A percentile compares a stretch with the other conserved stretches of the same genome.
Evolutionary conservation across 1,140 invertebrate genomes (phyloP).

Genomic region (Stenopsyche tienmushanensis): DNA sequence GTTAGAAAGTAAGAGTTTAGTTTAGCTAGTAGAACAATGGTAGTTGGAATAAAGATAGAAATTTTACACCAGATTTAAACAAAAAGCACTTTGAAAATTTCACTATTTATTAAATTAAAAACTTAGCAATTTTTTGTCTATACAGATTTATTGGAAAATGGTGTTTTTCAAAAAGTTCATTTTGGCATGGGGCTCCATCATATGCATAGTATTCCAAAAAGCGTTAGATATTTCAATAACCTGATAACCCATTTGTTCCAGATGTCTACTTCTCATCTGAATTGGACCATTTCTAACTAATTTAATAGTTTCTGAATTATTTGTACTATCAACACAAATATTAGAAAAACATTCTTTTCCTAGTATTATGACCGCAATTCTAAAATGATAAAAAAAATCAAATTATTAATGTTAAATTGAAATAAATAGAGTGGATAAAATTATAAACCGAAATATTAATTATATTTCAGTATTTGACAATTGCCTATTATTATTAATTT

Average conservation of each 20-base stretch:
- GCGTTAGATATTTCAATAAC: slow-evolving; percentile 29
- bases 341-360: background rate
- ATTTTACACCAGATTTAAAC: background rate
- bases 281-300: slow-evolving; percentile 13
- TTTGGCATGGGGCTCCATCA: slow-evolving; percentile 33
- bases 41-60: background rate
- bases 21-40: too few relatives aligned
- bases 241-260: slow-evolving; percentile 27
- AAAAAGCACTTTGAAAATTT: too few relatives aligned
- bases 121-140: background rate
- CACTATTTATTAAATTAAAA: too few relatives aligned
- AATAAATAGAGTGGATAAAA: background rate
- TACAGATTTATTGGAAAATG: background rate
- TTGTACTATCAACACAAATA: slow-evolving; percentile 1
- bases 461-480: too few relatives aligned
- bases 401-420: background rate
- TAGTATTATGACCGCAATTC: slow-evolving; percentile 31
- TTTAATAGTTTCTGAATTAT: slow-evolving; percentile 1
- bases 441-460: too few relatives aligned
- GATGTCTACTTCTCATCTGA: slow-evolving; percentile 13
- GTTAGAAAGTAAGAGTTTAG: background rate
- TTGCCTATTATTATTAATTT: too few relatives aligned
- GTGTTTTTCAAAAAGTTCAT: slow-evolving; percentile 20
- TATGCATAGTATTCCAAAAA: slow-evolving; percentile 35
- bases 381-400: slow-evolving; percentile 21